A percentile compares a stretch with the other conserved stretches of the same genome.
These are phyloP conservation scores for Nephila pilipes DNA, from an alignment of 1,140 invertebrate genomes.

Conservation along the genomic window DNA sequence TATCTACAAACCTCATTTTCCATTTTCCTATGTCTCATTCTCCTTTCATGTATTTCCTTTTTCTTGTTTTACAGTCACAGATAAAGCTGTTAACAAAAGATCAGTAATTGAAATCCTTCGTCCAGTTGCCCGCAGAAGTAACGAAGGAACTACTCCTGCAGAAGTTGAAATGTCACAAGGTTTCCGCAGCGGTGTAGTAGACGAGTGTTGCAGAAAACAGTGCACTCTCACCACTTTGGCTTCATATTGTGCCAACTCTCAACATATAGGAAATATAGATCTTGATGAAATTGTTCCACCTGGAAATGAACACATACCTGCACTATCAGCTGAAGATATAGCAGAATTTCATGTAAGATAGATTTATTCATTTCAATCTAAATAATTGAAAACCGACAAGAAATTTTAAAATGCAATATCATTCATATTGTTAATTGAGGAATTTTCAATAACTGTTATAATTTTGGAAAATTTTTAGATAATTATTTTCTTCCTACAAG, in stretches of 20 bases:
- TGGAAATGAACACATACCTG: constrained; percentile 25
- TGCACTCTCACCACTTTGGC: constrained; percentile 65
- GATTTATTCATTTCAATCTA: neutral
- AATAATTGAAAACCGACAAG: neutral
- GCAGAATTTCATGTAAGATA: constrained; percentile 57
- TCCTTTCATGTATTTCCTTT: neutral
- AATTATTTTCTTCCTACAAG: too few relatives aligned
- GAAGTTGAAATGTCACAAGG: constrained; percentile 12
- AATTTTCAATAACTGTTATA: too few relatives aligned
- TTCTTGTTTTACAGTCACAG: constrained; percentile 17
- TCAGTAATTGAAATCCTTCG: constrained; percentile 55
- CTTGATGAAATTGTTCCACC: constrained; percentile 53
- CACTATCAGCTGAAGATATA: constrained; percentile 60
- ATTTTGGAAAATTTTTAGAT: too few relatives aligned
- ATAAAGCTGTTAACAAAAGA: constrained; percentile 1
- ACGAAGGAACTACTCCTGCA: neutral
- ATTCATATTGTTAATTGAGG: too few relatives aligned
- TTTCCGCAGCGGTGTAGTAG: constrained; percentile 54
- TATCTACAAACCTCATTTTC: too few relatives aligned
- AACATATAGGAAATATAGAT: constrained; percentile 37
- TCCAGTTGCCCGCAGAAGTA: constrained; percentile 3
- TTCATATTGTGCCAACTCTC: constrained; percentile 62
- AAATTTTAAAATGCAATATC: too few relatives aligned
- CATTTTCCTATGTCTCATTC: too few relatives aligned
- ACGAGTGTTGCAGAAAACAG: constrained; percentile 72